Evolutionary conservation across 2,113 vertebrate genomes (phyloP).

Genomic region (Mormoops blainvillei): DNA sequence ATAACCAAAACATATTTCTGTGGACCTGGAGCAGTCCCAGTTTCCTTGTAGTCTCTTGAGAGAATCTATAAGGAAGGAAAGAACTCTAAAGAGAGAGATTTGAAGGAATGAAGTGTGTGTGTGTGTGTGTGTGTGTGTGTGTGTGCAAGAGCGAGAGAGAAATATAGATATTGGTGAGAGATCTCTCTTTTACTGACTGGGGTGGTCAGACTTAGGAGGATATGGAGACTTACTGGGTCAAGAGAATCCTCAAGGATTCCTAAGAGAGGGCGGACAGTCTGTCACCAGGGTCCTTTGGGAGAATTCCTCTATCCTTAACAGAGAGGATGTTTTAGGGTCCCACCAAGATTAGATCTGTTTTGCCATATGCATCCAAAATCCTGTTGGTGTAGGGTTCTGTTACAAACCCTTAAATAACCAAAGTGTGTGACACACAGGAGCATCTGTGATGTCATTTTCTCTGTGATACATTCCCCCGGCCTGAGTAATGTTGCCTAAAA

Average conservation of each 20-base stretch:
- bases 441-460: constrained; percentile 56
- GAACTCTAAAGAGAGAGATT: not conserved
- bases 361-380: not conserved
- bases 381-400: not conserved
- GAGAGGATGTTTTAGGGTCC: not conserved
- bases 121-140: not conserved
- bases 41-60: not conserved
- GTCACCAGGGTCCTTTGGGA: not conserved
- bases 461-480: not conserved
- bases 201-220: not conserved
- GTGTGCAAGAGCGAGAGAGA: not conserved
- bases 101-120: not conserved
- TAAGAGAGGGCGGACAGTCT: not conserved
- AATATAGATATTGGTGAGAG: not conserved
- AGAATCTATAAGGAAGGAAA: not conserved
- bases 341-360: constrained; percentile 40
- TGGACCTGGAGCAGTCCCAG: not conserved
- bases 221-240: not conserved
- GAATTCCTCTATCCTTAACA: not conserved
- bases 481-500: constrained; percentile 44
- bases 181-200: not conserved
- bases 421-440: not conserved
- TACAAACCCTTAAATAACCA: constrained; percentile 40
- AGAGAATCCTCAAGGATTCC: not conserved
- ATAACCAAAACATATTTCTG: not conserved